phyloP scores from a whole-genome alignment of 2,113 vertebrate species.

The Atlantisia rogersi region DNA sequence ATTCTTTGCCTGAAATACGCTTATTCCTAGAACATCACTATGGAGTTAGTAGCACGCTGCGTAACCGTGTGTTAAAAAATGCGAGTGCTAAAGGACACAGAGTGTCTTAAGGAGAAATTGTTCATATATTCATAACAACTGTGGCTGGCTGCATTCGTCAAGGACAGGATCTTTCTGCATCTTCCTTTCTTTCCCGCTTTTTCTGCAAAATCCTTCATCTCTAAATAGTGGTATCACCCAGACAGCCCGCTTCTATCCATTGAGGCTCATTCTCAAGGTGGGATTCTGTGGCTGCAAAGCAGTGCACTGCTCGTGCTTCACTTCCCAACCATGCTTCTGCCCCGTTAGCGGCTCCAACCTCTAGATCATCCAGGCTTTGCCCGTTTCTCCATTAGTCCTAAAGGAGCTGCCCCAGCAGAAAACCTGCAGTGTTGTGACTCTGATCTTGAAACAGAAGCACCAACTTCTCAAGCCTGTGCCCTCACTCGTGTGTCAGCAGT shows the following conservation, averaged over 20 bases:
- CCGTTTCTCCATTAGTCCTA: background rate
- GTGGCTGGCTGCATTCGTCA: background rate
- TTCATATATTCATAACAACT: background rate
- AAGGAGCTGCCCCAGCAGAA: background rate
- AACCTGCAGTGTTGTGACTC: background rate
- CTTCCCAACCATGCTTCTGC: background rate
- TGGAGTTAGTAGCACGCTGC: background rate
- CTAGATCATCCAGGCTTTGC: background rate
- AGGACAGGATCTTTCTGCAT: background rate
- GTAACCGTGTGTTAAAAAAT: background rate
- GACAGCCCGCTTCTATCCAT: background rate
- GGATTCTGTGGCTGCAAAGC: rapidly evolving
- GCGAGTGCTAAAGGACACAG: background rate
- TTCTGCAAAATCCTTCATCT: background rate
- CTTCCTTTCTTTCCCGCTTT: background rate
- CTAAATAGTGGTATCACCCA: background rate
- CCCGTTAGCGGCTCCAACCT: background rate
- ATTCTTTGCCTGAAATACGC: slow-evolving; percentile 25
- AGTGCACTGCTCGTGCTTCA: rapidly evolving
- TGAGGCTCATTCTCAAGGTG: background rate
- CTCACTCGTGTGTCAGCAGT: background rate
- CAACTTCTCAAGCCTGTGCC: background rate
- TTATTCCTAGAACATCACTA: background rate
- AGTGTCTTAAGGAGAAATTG: background rate
- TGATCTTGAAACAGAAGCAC: background rate